These are phyloP conservation scores for Hemaris fuciformis DNA, from an alignment of 2,888 invertebrate genomes.

Conservation along the genomic window DNA sequence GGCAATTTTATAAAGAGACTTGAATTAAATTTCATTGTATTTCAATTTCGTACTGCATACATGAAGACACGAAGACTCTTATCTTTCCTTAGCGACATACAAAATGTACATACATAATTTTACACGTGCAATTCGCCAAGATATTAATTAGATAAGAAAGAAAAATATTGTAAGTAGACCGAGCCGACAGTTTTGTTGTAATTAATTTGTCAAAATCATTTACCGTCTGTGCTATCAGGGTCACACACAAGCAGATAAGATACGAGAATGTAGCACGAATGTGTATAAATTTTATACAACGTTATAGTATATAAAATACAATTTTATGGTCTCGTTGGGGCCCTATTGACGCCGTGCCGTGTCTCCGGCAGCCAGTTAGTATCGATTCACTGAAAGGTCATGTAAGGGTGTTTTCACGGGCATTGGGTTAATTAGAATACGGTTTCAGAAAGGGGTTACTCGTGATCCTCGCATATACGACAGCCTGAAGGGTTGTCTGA, in stretches of 20 bases:
- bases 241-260: conserved; percentile 12
- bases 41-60: not conserved
- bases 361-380: conserved; percentile 11
- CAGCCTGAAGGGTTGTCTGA: not conserved
- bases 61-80: not conserved
- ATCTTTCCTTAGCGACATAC: not conserved
- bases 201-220: conserved; percentile 10
- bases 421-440: conserved; percentile 14
- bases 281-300: not conserved
- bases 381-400: conserved; percentile 43
- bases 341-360: not conserved
- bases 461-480: not conserved
- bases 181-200: not conserved
- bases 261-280: conserved; percentile 5
- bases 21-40: no score
- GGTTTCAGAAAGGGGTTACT: not conserved
- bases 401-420: conserved; percentile 18
- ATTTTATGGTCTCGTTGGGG: not conserved
- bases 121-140: not conserved
- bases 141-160: conserved; percentile 10
- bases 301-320: not conserved
- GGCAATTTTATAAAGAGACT: not conserved
- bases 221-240: conserved; percentile 11
- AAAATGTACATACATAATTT: not conserved
- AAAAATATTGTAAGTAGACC: conserved; percentile 8